Evolutionary conservation across 2,797 vertebrate genomes (phyloP), one percentile per base, ranked within the genome.

Genomic region (Calcarius lapponicus): DNA sequence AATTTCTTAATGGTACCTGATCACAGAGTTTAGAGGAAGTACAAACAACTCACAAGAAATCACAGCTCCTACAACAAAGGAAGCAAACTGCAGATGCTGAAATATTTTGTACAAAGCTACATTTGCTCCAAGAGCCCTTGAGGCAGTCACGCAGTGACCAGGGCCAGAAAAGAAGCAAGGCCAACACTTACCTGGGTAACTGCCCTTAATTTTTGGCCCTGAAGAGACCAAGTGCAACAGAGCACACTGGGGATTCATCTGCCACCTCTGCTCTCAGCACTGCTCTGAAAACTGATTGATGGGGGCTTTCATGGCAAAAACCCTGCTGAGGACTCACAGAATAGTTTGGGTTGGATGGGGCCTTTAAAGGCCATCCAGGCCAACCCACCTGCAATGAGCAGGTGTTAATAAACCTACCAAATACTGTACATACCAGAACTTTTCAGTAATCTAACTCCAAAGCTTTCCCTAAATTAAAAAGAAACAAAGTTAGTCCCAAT

Each of bases 1-100:
- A 65, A 92, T 88, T 92, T 84, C 62, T 81, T 75, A 54, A 88
- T 17, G 29, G 90, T 70, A 70, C 74, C 80, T 79, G 86, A 88
- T 82, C 80, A 81, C 24, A 70, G 70, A 72, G 26, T 36, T 71
- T 26, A 64, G 50, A 78, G 25, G 34, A 74, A 80, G 45, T 22
- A 62, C 2, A 6, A 54, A 72, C 83, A 70, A 24, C 18, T 43
- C 43, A 53, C 26, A 67, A 66, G 57, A 78, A 85, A 72, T 42
- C 54, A 54, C 74, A 88, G 85, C 36, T 83, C 66, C 79, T n/a
- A 16, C 71, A 67, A 65, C 25, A 90, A 85, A 85, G 38, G 24
- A 71, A 61, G n/a, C 34, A 38, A 82, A 48, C 56, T 56, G 38
- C 53, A 42, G 17, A 71, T 38, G 18, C 51, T 40, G 18, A 48